Base-by-base conservation (phyloP, 1,140 invertebrate genomes). In the Drosophila sulfurigaster region DNA sequence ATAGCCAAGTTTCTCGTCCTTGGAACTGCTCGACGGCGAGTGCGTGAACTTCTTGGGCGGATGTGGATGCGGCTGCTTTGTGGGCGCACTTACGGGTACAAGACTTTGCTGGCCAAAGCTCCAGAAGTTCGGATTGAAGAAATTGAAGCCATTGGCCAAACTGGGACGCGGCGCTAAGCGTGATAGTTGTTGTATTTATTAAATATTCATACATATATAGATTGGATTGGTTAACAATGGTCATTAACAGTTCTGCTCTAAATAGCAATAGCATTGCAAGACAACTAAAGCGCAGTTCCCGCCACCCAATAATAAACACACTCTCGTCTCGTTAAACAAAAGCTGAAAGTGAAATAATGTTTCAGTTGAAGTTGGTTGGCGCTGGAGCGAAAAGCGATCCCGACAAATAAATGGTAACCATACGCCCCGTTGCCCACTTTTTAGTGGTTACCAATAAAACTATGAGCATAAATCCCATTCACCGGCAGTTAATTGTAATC, bases 41-140 rank as follows among this genome's bases (percentile, higher is more conserved):
- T 92, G 91, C 32, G 81, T 93, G 72, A 93, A 94, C 65, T 94
- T 94, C 79, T 93, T 94, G 25, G 94, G 92, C 51, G 93, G 94
- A 81, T 93, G 83, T 49, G 93, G 94, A 81, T 93, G 83, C 0
- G 77, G 30, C n/a, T 68, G 65, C 28, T 88, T 87, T 2, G 73
- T 71, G n/a, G 83, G 78, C 7, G 67, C 45, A 15, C 81, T 79
- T 0, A 88, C 78, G 16, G 83, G 62, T 38, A 88, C 81, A 28
- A 88, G 41, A 28, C 85, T 88, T 54, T 88, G 83, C 25, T 78
- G 80, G 0, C 83, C 83, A 56, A 87, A 87, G 32, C 67, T 88
- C 83, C 83, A 87, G 51, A 88, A 87, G 35, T 54, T 83, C 4
- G 77, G 80, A 66, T 66, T 80, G 54, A 87, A 88, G 60, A 87